phyloP scores from a whole-genome alignment of 2,888 invertebrate species.

The Drosophila tanythrix region DNA sequence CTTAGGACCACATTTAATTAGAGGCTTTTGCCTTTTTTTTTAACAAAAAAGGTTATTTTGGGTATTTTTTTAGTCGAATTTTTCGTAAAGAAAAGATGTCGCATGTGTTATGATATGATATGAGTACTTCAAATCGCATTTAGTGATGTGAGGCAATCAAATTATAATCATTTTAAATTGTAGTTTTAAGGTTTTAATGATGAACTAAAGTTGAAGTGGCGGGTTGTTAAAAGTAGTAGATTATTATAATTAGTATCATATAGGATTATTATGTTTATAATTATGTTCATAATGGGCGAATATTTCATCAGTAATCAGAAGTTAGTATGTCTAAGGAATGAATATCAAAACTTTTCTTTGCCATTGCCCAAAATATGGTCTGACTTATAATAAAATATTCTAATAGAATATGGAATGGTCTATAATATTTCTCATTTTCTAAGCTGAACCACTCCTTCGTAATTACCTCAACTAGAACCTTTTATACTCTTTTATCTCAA shows the following conservation, averaged over 20 bases:
- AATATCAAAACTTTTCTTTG: not conserved
- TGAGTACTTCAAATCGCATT: conserved; percentile 8
- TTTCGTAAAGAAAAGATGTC: not conserved
- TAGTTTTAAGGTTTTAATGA: not conserved
- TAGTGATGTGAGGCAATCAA: not conserved
- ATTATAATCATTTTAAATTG: not conserved
- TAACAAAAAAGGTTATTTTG: conserved; percentile 17
- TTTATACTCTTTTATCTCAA: not conserved
- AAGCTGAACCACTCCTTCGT: not conserved
- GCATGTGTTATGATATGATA: conserved; percentile 12
- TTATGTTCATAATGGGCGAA: not conserved
- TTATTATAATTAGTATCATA: not conserved
- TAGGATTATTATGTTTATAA: not conserved
- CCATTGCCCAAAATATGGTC: not conserved
- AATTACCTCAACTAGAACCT: not conserved
- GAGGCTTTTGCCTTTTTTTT: conserved; percentile 44
- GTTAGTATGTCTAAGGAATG: too few relatives aligned
- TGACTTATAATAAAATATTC: not conserved
- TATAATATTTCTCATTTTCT: not conserved
- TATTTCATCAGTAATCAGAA: not conserved
- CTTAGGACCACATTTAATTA: conserved; percentile 72
- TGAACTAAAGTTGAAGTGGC: not conserved
- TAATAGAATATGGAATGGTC: rapidly evolving
- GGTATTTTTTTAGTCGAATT: not conserved
- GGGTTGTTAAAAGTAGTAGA: not conserved